Percentiles rank a stretch among this genome's conserved stretches.
Conservation (phyloP, 1,140 invertebrate species). For the Lucilia sericata region DNA sequence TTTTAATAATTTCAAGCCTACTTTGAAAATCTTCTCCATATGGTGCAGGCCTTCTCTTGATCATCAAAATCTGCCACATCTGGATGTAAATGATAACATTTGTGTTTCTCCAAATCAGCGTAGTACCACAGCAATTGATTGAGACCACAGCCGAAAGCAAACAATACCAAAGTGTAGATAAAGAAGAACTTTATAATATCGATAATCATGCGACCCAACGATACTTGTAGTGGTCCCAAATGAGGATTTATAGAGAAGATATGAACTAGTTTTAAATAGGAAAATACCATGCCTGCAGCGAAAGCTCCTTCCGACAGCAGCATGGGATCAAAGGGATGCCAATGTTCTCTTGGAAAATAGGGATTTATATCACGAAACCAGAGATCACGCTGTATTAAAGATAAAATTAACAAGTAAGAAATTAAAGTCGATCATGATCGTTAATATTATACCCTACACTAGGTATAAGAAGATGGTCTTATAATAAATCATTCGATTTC, state of each 20-base stretch:
- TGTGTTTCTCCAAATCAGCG: constrained; percentile 86
- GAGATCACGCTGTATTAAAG: constrained; percentile 75
- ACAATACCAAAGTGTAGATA: constrained; percentile 89
- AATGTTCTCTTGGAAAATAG: constrained; percentile 86
- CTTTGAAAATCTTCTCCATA: constrained; percentile 90
- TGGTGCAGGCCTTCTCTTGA: constrained; percentile 83
- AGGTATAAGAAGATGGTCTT: too few species aligned
- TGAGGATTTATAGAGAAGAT: constrained; percentile 97
- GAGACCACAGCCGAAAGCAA: constrained; percentile 91
- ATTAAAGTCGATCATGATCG: too few species aligned
- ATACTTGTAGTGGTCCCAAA: constrained; percentile 89
- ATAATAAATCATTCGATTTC: too few species aligned
- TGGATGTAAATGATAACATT: constrained; percentile 82
- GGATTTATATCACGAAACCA: constrained; percentile 77
- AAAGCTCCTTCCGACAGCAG: constrained; percentile 93
- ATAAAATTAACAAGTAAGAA: background rate
- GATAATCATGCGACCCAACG: constrained; percentile 90
- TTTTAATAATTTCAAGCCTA: constrained; percentile 63
- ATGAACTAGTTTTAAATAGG: constrained; percentile 92
- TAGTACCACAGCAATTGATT: constrained; percentile 97
- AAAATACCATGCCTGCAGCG: constrained; percentile 95
- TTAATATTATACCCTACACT: too few species aligned
- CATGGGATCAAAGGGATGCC: constrained; percentile 95
- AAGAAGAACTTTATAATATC: constrained; percentile 96
- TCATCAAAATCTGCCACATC: constrained; percentile 81